These are phyloP conservation scores for Propithecus coquereli DNA, from an alignment of 2,113 vertebrate genomes.

Conservation along the genomic window DNA sequence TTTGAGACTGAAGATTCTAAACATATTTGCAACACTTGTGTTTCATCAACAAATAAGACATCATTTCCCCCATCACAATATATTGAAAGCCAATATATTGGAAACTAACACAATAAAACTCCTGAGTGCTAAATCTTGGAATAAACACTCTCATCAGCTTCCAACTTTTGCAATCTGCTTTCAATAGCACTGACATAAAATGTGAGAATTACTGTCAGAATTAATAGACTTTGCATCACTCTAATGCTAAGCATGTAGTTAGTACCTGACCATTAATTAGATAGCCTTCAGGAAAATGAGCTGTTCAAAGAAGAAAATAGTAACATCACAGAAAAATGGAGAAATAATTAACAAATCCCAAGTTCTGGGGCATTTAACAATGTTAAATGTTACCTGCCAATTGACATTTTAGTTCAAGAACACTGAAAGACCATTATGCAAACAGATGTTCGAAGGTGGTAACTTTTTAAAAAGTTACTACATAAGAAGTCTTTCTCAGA, in stretches of 20 bases:
- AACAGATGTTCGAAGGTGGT: conserved; percentile 55
- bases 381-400: conserved; percentile 53
- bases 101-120: not conserved
- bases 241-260: not conserved
- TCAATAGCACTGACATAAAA: not conserved
- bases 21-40: not conserved
- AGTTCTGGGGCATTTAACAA: conserved; percentile 35
- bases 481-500: conserved; percentile 8
- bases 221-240: not conserved
- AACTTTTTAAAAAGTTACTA: conserved; percentile 31
- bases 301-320: not conserved
- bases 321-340: not conserved
- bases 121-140: not conserved
- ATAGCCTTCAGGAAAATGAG: not conserved
- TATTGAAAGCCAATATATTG: not conserved
- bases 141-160: not conserved
- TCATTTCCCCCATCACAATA: not conserved
- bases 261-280: not conserved
- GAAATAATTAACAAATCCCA: conserved; percentile 17
- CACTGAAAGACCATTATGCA: conserved; percentile 56
- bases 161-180: not conserved
- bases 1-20: not conserved
- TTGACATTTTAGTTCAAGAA: conserved; percentile 72
- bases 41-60: not conserved
- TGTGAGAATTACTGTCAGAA: not conserved